phyloP scores from a whole-genome alignment of 2,797 vertebrate species.

The Microhierax caerulescens region DNA sequence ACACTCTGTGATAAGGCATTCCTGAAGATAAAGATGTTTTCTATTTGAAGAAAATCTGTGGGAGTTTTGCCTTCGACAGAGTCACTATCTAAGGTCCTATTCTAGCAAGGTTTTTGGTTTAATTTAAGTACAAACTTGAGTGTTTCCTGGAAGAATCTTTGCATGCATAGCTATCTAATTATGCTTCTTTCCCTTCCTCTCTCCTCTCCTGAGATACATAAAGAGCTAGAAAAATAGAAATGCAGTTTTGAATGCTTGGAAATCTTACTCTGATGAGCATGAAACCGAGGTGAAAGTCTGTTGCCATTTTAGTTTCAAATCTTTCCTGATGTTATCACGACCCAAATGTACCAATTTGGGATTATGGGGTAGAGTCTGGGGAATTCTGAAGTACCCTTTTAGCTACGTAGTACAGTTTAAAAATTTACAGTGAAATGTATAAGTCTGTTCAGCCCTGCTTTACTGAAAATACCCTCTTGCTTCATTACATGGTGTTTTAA shows the following conservation, averaged over 20 bases:
- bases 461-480: neutral
- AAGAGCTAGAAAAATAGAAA: neutral
- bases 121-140: neutral
- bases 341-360: neutral
- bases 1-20: neutral
- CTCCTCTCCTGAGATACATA: neutral
- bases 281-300: neutral
- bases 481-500: neutral
- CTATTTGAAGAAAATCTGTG: neutral
- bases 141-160: slow-evolving; percentile 1
- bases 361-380: neutral
- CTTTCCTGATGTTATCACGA: neutral
- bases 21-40: neutral
- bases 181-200: neutral
- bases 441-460: neutral
- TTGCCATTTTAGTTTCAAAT: neutral
- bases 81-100: neutral
- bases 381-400: neutral
- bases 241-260: neutral
- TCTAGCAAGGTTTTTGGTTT: neutral
- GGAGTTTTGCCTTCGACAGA: neutral
- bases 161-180: neutral
- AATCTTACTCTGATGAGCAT: neutral
- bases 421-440: neutral
- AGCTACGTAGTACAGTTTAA: neutral